Evolutionary conservation across 23 tunicate genomes (phyloP), one percentile per base, ranked within the genome.

Genomic region (Styela plicata): DNA sequence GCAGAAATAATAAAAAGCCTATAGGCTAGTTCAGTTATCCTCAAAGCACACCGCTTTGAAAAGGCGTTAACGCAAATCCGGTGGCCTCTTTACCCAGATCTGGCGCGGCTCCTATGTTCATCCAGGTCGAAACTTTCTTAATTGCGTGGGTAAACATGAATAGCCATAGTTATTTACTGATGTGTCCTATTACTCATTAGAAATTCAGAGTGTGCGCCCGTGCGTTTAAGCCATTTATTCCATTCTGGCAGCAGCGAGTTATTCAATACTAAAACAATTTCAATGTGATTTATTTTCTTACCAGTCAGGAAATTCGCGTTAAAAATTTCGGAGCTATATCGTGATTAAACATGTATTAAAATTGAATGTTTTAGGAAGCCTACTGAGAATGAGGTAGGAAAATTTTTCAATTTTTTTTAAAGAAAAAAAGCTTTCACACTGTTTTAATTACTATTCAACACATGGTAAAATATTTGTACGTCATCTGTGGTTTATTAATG

Each of bases 11-110:
- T 44, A 44, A 44, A 44, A 44, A 44, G 13, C 13, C 7, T 44
- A 44, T 13, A 44, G 57, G 10, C 57, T 44, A 13, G 13, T 3
- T 16, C 36, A 34, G 32, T 29, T 71, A 34, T 71, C 77, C 77
- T 71, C 34, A 71, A 71, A 76, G 78, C 10, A 44, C 21, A 57
- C 81, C 66, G 81, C 81, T 76, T 76, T 76, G 81, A 76, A 76
- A 76, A 76, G 81, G 81, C 64, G 81, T 76, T 76, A 76, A 53
- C 81, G 81, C 81, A 76, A 76, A 76, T 76, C 81, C 81, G 31
- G 81, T 52, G 81, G 81, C 64, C 81, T 53, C 66, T 52, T 76
- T 76, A 76, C 81, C 81, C 53, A 53, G 66, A 52, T 52, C 66
- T 76, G 81, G 66, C 65, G 81, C 81, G 81, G 81, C 44, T 65